Evolutionary conservation across 2,888 invertebrate species (phyloP).

Genomic region (Allygus modestus): DNA sequence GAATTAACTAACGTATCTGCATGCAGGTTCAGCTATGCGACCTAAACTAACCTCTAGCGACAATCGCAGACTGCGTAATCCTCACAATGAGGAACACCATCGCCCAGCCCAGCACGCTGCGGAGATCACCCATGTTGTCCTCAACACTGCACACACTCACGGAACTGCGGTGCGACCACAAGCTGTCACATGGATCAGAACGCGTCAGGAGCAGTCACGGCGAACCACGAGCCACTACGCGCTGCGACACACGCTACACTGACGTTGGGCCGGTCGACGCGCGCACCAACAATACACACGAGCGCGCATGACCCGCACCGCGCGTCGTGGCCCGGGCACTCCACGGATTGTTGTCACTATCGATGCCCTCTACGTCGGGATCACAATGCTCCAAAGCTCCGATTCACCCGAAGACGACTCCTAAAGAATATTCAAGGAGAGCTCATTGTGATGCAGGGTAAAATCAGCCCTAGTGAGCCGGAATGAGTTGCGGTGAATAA

Average conservation of each 20-base stretch:
- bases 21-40: too few species aligned
- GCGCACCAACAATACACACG: background rate
- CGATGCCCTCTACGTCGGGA: too few species aligned
- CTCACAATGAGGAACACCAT: background rate
- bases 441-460: conserved; percentile 17
- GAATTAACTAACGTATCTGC: too few species aligned
- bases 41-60: conserved; percentile 10
- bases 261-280: background rate
- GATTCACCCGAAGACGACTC: too few species aligned
- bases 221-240: background rate
- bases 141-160: conserved; percentile 12
- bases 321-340: background rate
- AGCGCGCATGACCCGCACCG: background rate
- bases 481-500: conserved; percentile 20
- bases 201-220: background rate
- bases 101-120: background rate
- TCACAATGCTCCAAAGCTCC: too few species aligned
- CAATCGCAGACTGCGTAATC: background rate
- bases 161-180: background rate
- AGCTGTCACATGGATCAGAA: background rate
- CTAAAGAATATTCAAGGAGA: conserved; percentile 33
- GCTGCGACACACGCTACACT: conserved; percentile 16
- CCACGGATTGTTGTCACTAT: background rate
- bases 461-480: conserved; percentile 7
- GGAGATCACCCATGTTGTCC: background rate